Conservation (phyloP, 2,113 vertebrate genomes). For the Puntigrus tetrazona region DNA sequence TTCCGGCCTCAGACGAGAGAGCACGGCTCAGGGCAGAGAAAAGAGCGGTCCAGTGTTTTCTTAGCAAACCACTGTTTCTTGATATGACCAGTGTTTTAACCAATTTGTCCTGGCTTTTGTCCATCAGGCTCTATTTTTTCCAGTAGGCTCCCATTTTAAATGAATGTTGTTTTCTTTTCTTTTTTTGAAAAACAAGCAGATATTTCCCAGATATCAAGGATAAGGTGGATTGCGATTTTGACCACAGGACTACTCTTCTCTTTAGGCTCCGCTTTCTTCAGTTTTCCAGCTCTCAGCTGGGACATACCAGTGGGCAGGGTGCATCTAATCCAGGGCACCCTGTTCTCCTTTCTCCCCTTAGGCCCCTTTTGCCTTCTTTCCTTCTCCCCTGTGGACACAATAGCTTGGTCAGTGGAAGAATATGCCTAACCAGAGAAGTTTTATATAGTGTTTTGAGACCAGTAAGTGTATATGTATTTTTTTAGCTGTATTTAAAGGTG, state of each 20-base stretch:
- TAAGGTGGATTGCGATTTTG: constrained; percentile 55
- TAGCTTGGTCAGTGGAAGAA: constrained; percentile 84
- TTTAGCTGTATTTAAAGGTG: background rate
- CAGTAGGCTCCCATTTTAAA: background rate
- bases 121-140: background rate
- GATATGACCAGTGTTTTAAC: background rate
- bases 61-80: constrained; percentile 49
- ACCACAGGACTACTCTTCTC: constrained; percentile 76
- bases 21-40: constrained; percentile 63
- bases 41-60: constrained; percentile 74
- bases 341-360: constrained; percentile 99
- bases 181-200: background rate
- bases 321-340: constrained; percentile 99
- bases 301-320: constrained; percentile 99
- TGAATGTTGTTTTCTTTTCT: too few species aligned
- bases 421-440: constrained; percentile 36
- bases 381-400: constrained; percentile 99
- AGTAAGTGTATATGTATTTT: background rate
- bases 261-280: constrained; percentile 56
- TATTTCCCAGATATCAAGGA: background rate
- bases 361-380: constrained; percentile 99
- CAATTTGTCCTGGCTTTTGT: background rate
- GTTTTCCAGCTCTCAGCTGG: constrained; percentile 72
- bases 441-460: constrained; percentile 30
- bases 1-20: constrained; percentile 54